Conservation (phyloP, 2,113 vertebrate species). For the Semnornis frantzii region DNA sequence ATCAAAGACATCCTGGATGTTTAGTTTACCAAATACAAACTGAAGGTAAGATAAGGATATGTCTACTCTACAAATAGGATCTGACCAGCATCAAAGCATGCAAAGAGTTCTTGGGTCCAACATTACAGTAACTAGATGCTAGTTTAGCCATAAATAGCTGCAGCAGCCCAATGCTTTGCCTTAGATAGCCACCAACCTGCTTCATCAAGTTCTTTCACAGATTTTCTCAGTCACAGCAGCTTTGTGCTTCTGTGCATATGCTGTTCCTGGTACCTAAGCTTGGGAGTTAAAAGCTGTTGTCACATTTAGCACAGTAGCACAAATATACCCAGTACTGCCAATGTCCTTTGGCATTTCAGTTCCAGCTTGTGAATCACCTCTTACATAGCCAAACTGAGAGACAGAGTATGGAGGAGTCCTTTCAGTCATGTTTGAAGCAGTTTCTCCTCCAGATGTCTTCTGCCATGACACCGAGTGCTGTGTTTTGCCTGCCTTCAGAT, state of each 20-base stretch:
- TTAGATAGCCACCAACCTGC: neutral
- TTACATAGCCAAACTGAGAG: neutral
- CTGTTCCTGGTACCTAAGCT: neutral
- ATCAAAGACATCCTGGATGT: neutral
- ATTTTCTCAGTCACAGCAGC: neutral
- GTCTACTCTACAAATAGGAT: neutral
- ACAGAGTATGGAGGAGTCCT: neutral
- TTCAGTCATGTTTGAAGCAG: neutral
- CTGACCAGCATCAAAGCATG: neutral
- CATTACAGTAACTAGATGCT: neutral
- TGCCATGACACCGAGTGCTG: fast-evolving
- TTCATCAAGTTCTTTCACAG: neutral
- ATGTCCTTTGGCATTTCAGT: neutral
- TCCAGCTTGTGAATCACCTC: neutral
- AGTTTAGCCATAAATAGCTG: neutral
- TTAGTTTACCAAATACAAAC: neutral
- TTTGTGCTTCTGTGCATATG: neutral
- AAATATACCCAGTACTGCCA: neutral
- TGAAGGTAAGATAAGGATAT: neutral
- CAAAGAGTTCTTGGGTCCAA: neutral
- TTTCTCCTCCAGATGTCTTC: neutral
- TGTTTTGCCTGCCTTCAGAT: neutral
- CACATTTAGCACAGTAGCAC: fast-evolving
- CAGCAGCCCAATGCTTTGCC: neutral
- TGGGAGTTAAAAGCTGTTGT: neutral